phyloP scores from a whole-genome alignment of 2,888 invertebrate species.

The Oscheius sp. region DNA sequence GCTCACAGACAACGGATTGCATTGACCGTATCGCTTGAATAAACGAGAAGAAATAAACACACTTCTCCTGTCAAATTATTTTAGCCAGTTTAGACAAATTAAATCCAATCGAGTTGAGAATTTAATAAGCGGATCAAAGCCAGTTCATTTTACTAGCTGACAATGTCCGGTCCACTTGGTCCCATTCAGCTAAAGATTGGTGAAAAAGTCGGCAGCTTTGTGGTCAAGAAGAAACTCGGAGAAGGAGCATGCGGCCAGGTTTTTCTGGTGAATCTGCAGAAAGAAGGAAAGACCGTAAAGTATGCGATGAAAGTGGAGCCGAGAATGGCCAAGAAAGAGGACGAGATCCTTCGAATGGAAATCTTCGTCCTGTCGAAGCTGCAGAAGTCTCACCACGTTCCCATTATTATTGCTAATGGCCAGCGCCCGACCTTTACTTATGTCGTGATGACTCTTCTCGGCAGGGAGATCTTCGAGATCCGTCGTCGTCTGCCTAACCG shows the following conservation, averaged over 20 bases:
- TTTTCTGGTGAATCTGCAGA: constrained; percentile 43
- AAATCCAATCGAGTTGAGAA: too few species aligned
- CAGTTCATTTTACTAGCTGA: too few species aligned
- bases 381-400: constrained; percentile 62
- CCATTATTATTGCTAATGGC: constrained; percentile 54
- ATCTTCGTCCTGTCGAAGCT: constrained; percentile 61
- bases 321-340: constrained; percentile 60
- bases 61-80: too few species aligned
- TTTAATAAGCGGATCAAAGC: too few species aligned
- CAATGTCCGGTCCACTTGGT: constrained; percentile 56
- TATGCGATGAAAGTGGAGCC: constrained; percentile 68
- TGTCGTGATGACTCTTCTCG: constrained; percentile 67
- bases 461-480: constrained; percentile 62
- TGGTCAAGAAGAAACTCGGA: constrained; percentile 61
- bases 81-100: too few species aligned
- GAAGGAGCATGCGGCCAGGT: constrained; percentile 64
- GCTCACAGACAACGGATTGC: neutral
- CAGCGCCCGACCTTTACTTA: constrained; percentile 59
- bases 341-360: constrained; percentile 70
- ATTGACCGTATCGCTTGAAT: too few species aligned
- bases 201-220: constrained; percentile 54
- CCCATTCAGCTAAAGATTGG: constrained; percentile 52
- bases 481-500: constrained; percentile 56
- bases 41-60: too few species aligned
- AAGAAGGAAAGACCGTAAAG: constrained; percentile 32